Evolutionary conservation across 1,140 invertebrate species (phyloP), one percentile per base, ranked within the genome.

Genomic region (Lasaia peninsularis): DNA sequence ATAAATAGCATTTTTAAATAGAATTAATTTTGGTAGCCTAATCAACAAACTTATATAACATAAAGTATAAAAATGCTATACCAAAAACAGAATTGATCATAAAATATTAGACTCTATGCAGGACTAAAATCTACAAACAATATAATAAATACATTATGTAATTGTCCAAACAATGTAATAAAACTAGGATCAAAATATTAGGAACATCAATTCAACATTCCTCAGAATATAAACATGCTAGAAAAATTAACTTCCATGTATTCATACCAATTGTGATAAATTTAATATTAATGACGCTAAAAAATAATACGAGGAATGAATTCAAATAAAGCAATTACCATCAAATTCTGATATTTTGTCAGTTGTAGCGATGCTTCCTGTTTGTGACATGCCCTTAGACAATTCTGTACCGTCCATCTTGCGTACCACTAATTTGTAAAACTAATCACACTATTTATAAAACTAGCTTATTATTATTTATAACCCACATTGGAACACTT

Each of bases 301-400:
- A 48, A 21, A 21, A 16, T 48, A 16, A 11, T 20, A 21, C 10
- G 9, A 6, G 4, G 9, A 40, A 9, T 48, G 7, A 24, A 58
- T 44, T 52, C 14, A 14, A 52, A 37, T 18, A 44, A 37, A 34
- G 18, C 24, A n/a, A 67, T 80, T 82, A 88, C 85, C 85, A 80
- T 85, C 73, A 71, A 69, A 82, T 71, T 88, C 80, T 76, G 78
- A 69, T 80, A 77, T 83, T 84, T 86, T 86, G 78, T 88, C 85
- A 81, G 83, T 86, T 84, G 70, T 69, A 78, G 71, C 73, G 71
- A 75, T 73, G 81, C 80, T 88, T 86, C 85, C 85, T 88, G 85
- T 85, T 86, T 84, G 85, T 88, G 85, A 85, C 83, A 88, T 88
- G 78, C 85, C 83, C 83, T 83, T 88, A 85, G 81, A 88, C 83